Percentiles rank a stretch among this genome's conserved stretches.
Conservation (phyloP, 2,113 vertebrate genomes). For the Psittacula cyanocephala region DNA sequence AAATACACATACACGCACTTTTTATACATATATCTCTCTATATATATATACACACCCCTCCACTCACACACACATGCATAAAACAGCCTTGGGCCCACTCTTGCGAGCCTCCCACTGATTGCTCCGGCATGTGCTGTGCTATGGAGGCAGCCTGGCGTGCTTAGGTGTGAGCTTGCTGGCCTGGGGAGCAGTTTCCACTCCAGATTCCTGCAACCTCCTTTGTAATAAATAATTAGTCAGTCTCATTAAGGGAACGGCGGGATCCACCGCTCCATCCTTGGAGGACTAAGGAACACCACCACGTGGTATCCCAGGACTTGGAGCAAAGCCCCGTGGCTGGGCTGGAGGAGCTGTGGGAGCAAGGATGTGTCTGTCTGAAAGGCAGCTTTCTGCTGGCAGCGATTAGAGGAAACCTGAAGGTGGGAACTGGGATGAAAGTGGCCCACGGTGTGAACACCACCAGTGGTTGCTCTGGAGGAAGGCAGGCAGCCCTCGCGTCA, state of each 20-base stretch:
- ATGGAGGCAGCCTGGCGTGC: background rate
- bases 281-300: background rate
- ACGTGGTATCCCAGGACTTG: background rate
- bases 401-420: background rate
- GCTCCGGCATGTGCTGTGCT: background rate
- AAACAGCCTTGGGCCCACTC: background rate
- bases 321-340: background rate
- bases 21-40: background rate
- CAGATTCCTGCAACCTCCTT: background rate
- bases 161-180: background rate
- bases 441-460: background rate
- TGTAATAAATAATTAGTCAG: background rate
- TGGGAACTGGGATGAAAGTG: background rate
- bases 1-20: slow-evolving; percentile 42
- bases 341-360: background rate
- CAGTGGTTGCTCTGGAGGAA: background rate
- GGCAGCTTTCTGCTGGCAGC: background rate
- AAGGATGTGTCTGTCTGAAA: background rate
- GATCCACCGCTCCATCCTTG: background rate
- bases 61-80: background rate
- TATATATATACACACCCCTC: background rate
- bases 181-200: background rate
- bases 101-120: background rate
- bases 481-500: background rate
- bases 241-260: accelerated